Evolutionary conservation across 2,113 vertebrate species (phyloP), one percentile per base, ranked within the genome.

Genomic region (Alouatta palliata): DNA sequence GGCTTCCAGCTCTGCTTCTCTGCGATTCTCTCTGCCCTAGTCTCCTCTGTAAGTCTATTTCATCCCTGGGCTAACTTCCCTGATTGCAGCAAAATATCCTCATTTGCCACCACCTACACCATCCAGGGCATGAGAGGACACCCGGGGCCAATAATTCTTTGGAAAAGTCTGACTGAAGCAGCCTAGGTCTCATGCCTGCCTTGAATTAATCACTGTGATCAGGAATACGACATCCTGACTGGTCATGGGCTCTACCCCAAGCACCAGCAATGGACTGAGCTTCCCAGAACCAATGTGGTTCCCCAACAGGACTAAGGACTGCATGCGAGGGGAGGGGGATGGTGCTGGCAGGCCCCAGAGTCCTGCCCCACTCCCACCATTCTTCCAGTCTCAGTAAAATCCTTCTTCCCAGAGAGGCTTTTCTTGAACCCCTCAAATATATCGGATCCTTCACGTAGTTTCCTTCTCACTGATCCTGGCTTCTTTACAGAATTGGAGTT

Each of bases 311-410:
- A 52, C 37, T 1, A 21, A 47, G 40, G 45, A 14, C 23, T 3
- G 3, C 0, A 0, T 0, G 1, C 14, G 35, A 73, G 27, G 8
- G 11, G 19, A 21, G 20, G 6, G 64, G 8, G 40, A 1, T 13
- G 12, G 16, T 5, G 23, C 75, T 11, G 52, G 87, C 20, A 21
- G 19, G 8, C 0, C 43, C 70, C 56, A 2, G 25, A 73, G 30
- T 23, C 40, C 47, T 68, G 7, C 40, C 17, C 49, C 5, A 3
- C 19, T 32, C 25, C 89, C 25, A 3, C 73, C 61, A 17, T 17
- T 21, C 19, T 37, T 58, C 40, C 23, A 35, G 37, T 35, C 43
- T 93, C 79, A 7, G 9, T n/a, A 35, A 47, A 17, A 25, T 12
- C 30, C 45, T 30, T 61, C 80, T 75, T 19, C 16, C 49, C 66